Evolutionary conservation across 2,888 invertebrate species (phyloP), one percentile per base, ranked within the genome.

Genomic region (Morpho helenor): DNA sequence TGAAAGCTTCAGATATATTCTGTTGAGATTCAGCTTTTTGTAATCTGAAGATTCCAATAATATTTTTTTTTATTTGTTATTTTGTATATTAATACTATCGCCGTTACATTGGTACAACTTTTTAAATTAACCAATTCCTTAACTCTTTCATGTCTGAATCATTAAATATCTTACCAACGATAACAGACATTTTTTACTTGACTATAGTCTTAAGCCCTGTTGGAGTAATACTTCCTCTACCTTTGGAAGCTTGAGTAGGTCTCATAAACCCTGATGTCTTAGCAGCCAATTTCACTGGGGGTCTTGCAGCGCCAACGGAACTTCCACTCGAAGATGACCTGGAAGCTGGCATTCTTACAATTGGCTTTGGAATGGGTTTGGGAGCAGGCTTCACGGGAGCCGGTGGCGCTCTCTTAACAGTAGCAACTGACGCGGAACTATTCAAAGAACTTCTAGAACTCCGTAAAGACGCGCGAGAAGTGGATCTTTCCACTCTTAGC

Each of bases 381-480:
- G 91, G 71, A 70, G 86, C 60, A 68, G 84, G 76, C 78, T 91
- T 82, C 43, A 76, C 79, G 2, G 87, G 74, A 7, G 84, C 82
- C n/a, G 94, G 93, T 60, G 94, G 93, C 59, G 94, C 92, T 62
- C 94, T 94, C 65, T 95, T 92, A 0, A 96, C 96, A 0, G 96
- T 96, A 56, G 94, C 95, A 0, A 95, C 94, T 2, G 95, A 94
- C 64, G 96, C 94, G 3, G 95, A 94, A 76, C 96, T 96, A 74
- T 96, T 96, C 55, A 97, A 84, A 0, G 96, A 97, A 72, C 96
- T 96, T 40, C 96, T 91, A 0, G 97, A 97, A 73, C 96, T 96
- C 31, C 96, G 92, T 10, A 97, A 84, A 56, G 96, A 96, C 47
- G 95, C 94, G 45, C 96, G 89, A 0, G 96, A 96, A 10, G 94